Conservation (phyloP, 2,113 vertebrate genomes). For the Otus sunia region DNA sequence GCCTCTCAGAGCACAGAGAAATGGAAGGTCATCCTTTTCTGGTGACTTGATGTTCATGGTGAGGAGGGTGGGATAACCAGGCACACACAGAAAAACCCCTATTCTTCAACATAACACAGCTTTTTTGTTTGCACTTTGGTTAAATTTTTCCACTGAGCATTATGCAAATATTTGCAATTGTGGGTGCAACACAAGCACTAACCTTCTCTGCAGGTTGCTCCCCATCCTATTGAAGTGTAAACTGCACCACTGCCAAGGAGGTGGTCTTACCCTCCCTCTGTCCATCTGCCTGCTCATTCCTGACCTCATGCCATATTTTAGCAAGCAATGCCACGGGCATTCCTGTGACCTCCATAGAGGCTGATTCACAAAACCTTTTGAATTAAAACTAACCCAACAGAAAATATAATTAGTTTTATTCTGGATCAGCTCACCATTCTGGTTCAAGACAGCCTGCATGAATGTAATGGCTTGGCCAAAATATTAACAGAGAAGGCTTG, state of each 20-base stretch:
- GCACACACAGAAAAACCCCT: rapidly evolving
- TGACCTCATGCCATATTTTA: background rate
- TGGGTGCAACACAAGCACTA: no score
- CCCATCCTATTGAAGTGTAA: background rate
- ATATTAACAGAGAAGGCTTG: background rate
- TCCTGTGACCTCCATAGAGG: background rate
- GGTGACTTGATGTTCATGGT: background rate
- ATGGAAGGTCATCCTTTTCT: background rate
- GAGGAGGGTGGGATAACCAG: background rate
- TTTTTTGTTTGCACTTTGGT: background rate
- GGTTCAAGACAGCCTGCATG: background rate
- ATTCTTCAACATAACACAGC: background rate
- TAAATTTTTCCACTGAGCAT: background rate
- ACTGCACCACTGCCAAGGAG: background rate
- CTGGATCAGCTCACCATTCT: background rate
- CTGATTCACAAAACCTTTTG: background rate
- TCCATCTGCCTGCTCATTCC: background rate
- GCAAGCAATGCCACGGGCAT: background rate
- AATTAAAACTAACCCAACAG: background rate
- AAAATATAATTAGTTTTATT: background rate
- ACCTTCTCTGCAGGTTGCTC: background rate
- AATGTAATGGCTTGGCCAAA: background rate
- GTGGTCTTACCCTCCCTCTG: background rate
- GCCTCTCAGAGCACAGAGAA: background rate
- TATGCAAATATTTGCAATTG: background rate